Evolutionary conservation across 23 tunicate genomes (phyloP).

Genomic region (Trididemnum nubilum): DNA sequence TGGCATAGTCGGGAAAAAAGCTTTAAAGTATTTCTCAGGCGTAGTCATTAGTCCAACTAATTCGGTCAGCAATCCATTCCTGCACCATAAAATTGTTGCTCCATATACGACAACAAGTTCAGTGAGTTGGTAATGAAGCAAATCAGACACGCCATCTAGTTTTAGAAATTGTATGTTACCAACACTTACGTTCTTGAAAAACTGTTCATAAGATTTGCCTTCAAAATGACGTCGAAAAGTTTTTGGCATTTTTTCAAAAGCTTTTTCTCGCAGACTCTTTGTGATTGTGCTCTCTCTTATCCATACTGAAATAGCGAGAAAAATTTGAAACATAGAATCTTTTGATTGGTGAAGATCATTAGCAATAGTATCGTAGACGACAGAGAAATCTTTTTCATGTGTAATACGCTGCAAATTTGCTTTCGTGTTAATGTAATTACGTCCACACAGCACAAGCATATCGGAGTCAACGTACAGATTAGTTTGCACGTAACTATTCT

Average conservation of each 20-base stretch:
- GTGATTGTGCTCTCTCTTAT: background rate
- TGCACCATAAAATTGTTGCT: slow-evolving; percentile 15
- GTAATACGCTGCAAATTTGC: background rate
- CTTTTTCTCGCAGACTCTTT: background rate
- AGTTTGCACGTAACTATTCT: background rate
- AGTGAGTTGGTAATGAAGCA: slow-evolving; percentile 1
- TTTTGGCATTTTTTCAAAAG: background rate
- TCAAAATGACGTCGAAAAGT: background rate
- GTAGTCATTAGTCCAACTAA: slow-evolving; percentile 10
- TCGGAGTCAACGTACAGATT: slow-evolving; percentile 20
- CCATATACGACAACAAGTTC: slow-evolving; percentile 15
- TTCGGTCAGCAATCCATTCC: slow-evolving; percentile 9
- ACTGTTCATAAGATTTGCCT: slow-evolving; percentile 11
- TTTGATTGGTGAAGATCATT: slow-evolving; percentile 38
- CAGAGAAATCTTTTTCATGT: background rate
- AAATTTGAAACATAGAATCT: slow-evolving; percentile 40
- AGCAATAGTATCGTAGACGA: slow-evolving; percentile 3
- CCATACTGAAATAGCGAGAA: slow-evolving; percentile 58
- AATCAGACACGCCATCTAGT: background rate
- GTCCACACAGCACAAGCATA: slow-evolving; percentile 28
- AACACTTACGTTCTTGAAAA: background rate
- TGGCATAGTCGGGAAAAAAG: slow-evolving; percentile 60
- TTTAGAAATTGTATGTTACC: background rate
- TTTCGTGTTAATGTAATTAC: slow-evolving; percentile 12
- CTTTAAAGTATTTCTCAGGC: background rate